Evolutionary conservation across 2,113 vertebrate genomes (phyloP), one percentile per base, ranked within the genome.

Genomic region (Mustelus asterias): DNA sequence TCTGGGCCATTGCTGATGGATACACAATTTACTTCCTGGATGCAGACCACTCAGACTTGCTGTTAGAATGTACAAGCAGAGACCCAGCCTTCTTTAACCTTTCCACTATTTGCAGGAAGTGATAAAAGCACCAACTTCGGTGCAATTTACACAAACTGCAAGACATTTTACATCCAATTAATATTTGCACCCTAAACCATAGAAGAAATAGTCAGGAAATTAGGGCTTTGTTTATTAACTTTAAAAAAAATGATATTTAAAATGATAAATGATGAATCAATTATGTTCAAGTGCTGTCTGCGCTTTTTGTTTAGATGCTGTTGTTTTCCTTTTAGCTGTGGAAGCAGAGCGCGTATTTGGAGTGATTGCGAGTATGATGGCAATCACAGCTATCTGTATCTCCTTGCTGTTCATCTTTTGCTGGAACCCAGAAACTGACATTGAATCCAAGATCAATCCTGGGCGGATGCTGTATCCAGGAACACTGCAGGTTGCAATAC

Each of bases 381-480:
- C 97, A 0, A 1, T 97, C 90, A 97, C 97, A 96, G 97, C 97
- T 0, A 97, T 96, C 1, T 97, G 96, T 41, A 96, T 98, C 86
- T 98, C 98, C 54, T 96, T 98, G 96, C 96, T 98, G 92, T 97
- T 98, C 78, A 97, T 97, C 96, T 97, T 98, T 97, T 98, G 98
- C 97, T 98, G 98, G 98, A 97, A 90, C 44, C 97, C 98, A 95
- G 98, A 98, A 96, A 97, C 97, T 89, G 98, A 98, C 97, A 97
- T 97, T 0, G 97, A 97, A 54, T 96, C 98, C 9, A 97, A 97
- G 85, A 97, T 98, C 94, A 97, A 97, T 97, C 97, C 96, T 37
- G 97, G 97, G 10, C 97, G 97, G 96, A 97, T 97, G 0, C 97
- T 98, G 22, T 97, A 97, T 96, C 98, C 98, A 78, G 97, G 97